These are phyloP conservation scores for Myoxocephalus aenaeus DNA, from an alignment of 2,797 vertebrate species.

Conservation along the genomic window DNA sequence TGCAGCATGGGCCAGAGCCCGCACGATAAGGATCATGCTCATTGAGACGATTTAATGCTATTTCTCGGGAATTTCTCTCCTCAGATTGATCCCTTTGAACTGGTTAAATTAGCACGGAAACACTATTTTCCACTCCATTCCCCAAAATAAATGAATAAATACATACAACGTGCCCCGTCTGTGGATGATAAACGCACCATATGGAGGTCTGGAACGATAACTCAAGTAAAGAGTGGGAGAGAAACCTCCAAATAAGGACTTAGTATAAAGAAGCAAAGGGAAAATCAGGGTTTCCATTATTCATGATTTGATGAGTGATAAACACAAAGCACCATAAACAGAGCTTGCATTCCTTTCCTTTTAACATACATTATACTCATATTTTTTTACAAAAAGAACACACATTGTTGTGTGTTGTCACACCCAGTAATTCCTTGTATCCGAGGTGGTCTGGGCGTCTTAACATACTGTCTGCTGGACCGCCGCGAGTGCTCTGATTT, in stretches of 20 bases:
- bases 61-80: constrained; percentile 70
- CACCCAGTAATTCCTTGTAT: constrained; percentile 58
- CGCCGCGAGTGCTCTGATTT: constrained; percentile 54
- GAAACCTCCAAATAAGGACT: constrained; percentile 48
- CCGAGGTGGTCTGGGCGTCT: constrained; percentile 60
- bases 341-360: constrained; percentile 18
- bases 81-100: constrained; percentile 74
- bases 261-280: constrained; percentile 29
- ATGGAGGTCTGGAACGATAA: constrained; percentile 50
- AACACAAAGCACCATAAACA: constrained; percentile 43
- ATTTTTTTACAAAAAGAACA: constrained; percentile 10
- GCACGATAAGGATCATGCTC: constrained; percentile 67
- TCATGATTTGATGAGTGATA: constrained; percentile 51
- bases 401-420: constrained; percentile 46
- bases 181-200: constrained; percentile 53
- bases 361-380: constrained; percentile 5
- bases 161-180: constrained; percentile 54
- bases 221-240: constrained; percentile 19
- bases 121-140: constrained; percentile 72
- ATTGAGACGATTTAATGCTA: constrained; percentile 74
- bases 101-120: constrained; percentile 74
- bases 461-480: constrained; percentile 54
- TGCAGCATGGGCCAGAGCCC: constrained; percentile 46
- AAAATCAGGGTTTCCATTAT: constrained; percentile 44
- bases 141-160: constrained; percentile 73